Evolutionary conservation across 2,113 vertebrate genomes (phyloP), one percentile per base, ranked within the genome.

Genomic region (Xiphias gladius): DNA sequence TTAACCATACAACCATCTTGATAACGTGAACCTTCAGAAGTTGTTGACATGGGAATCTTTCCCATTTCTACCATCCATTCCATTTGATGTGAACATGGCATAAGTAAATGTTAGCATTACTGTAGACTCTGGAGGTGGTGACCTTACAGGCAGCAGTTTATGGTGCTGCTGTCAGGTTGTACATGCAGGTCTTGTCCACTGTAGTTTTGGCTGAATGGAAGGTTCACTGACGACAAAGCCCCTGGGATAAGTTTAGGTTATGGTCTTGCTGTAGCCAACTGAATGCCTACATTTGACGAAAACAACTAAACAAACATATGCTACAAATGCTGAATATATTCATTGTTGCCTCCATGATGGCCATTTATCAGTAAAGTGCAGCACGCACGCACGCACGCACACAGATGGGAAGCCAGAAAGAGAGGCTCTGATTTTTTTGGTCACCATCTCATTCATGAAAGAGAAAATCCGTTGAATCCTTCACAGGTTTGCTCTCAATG

Each of bases 281-380:
- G 74, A 86, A 74, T 74, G 73, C 61, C 46, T 57, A 67, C 64
- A 59, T 88, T 72, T 0, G 64, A 57, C 8, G 32, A 86, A 83
- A 87, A 82, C 82, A 90, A 83, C 80, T 35, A 85, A 71, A 87
- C 76, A 82, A 83, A 83, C 73, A 66, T 58, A 90, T 72, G 85
- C 84, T 89, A 72, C 81, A 78, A 61, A 83, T 48, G 35, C 68
- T 88, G 76, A 92, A 90, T 90, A 84, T 70, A 72, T 63, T 76
- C 84, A 90, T 79, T 92, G 87, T 93, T 91, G 79, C 84, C 61
- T 86, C 66, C 77, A 70, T 76, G 83, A 86, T 11, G 73, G 65
- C 86, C 86, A 83, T 88, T 88, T 89, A 93, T 91, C 86, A 87
- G 83, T 39, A 61, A 43, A n/a, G n/a, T n/a, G n/a, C n/a, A 54